These are phyloP conservation scores for Yasuhikotakia modesta DNA, from an alignment of 2,797 vertebrate genomes.

Conservation along the genomic window DNA sequence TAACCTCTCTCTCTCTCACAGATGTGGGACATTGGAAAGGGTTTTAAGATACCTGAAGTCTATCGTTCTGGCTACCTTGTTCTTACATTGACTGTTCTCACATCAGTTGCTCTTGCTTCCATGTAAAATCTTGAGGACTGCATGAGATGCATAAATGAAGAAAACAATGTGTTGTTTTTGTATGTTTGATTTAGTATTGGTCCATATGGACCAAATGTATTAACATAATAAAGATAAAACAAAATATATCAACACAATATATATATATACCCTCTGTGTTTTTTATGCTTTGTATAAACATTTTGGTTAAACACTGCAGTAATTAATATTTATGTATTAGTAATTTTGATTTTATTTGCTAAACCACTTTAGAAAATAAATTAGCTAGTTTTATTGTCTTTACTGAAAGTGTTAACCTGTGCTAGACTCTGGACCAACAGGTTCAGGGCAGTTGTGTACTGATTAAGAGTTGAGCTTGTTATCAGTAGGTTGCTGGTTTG, in stretches of 20 bases:
- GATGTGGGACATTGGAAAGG: constrained; percentile 89
- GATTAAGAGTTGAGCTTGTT: too few species aligned
- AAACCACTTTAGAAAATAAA: not conserved
- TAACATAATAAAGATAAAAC: too few species aligned
- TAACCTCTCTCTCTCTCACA: constrained; percentile 62
- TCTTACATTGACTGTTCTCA: constrained; percentile 80
- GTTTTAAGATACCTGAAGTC: constrained; percentile 85
- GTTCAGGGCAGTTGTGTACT: too few species aligned
- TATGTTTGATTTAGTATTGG: constrained; percentile 30
- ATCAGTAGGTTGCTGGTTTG: too few species aligned
- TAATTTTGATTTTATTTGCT: too few species aligned
- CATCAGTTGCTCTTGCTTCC: constrained; percentile 74
- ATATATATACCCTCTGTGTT: constrained; percentile 36
- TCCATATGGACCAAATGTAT: too few species aligned
- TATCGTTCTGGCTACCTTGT: constrained; percentile 84
- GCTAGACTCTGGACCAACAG: not conserved
- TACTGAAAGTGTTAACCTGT: not conserved
- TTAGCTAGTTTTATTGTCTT: not conserved
- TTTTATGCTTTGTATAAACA: not conserved
- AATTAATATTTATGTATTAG: too few species aligned
- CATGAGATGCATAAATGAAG: constrained; percentile 1
- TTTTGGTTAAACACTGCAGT: not conserved
- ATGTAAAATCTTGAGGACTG: constrained; percentile 70
- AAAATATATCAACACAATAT: constrained; percentile 64
- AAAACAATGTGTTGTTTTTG: constrained; percentile 54